Base-by-base conservation (phyloP, 2,797 vertebrate species). In the Picus viridis region DNA sequence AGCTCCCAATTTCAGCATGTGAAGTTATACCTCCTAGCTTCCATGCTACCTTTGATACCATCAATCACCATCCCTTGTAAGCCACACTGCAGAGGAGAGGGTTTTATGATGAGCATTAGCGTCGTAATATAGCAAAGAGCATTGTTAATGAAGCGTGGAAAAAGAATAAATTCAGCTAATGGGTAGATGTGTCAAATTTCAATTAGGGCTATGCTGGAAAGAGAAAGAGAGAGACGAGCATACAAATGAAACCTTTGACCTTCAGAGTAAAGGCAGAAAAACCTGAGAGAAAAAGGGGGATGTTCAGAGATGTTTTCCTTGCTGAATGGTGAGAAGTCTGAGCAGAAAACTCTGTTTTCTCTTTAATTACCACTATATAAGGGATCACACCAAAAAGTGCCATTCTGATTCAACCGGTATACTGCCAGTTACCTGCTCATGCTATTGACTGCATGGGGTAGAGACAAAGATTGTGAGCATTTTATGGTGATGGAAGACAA, bases 151-250 rank as follows among this genome's bases (percentile, higher is more conserved):
- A 98, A 97, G 97, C 92, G 22, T 97, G 93, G 95, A 97, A 97
- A 97, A 97, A 96, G 94, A 97, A 98, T 98, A 97, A 98, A 97
- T 98, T 97, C 96, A 94, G 94, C 96, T 98, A 98, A 98, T 98
- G 97, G 97, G 95, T 95, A 94, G 96, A 97, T 97, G 96, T 97
- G 97, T 98, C 97, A 98, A 97, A 97, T 97, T 98, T 98, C 97
- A 98, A 97, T 97, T 98, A 97, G 95, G 94, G 86, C 57, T 96
- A 89, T 58, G 90, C 77, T 97, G 90, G 90, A 96, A 97, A 97
- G 83, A 85, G 95, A 83, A 96, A 96, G 96, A 95, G 95, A 97
- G 91, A 90, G 94, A 97, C 22, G 36, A 96, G 95, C 88, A 74
- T 97, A 97, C 96, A 96, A 97, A 97, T 97, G 71, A 97, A 97